Evolutionary conservation across 2,797 vertebrate species (phyloP).

Genomic region (Scomberomorus guttatus): DNA sequence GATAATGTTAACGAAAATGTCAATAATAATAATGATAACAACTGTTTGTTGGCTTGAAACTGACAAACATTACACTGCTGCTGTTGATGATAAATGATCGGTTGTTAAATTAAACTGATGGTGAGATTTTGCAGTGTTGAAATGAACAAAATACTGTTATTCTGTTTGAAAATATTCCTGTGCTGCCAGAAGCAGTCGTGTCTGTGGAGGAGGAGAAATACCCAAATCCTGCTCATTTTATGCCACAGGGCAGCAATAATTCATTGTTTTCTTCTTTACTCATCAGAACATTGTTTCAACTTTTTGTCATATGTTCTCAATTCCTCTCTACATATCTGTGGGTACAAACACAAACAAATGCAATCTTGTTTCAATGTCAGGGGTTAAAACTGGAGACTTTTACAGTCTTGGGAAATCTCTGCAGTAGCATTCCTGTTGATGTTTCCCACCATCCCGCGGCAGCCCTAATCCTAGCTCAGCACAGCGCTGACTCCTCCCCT

Average conservation of each 20-base stretch:
- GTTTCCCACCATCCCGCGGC: slow-evolving; percentile 66
- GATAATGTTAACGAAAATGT: no score
- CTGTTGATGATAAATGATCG: background rate
- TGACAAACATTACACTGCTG: background rate
- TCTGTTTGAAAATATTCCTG: background rate
- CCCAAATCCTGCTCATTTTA: background rate
- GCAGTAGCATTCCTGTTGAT: slow-evolving; percentile 56
- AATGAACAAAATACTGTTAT: background rate
- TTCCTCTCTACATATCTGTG: background rate
- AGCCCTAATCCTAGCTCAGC: slow-evolving; percentile 67
- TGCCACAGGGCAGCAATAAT: background rate
- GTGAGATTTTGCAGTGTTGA: background rate
- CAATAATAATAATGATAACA: no score
- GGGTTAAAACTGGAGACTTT: slow-evolving; percentile 24
- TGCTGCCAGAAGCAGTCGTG: background rate
- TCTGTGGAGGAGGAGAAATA: background rate
- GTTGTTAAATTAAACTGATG: background rate
- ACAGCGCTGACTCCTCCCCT: slow-evolving; percentile 42
- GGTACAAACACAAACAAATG: background rate
- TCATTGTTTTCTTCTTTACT: no score
- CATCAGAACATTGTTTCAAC: background rate
- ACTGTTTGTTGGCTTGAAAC: background rate
- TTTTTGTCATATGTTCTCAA: background rate
- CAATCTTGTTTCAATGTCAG: slow-evolving; percentile 6
- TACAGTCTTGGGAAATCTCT: slow-evolving; percentile 50